Evolutionary conservation across 2,797 vertebrate genomes (phyloP).

Genomic region (Streptopelia turtur): DNA sequence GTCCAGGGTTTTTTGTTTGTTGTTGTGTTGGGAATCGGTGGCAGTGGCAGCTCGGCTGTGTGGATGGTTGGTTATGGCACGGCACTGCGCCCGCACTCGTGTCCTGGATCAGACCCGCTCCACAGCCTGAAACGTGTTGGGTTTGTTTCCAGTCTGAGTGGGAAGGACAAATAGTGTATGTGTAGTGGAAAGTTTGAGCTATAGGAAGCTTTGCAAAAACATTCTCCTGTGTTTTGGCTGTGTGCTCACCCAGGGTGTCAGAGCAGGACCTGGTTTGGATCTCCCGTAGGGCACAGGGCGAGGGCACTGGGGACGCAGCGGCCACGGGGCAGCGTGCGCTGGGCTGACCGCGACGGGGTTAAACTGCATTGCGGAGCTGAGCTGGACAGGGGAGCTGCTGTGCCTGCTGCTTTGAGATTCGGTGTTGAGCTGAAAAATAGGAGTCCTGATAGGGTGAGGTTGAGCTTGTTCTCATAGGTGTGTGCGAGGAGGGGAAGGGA

Average conservation of each 20-base stretch:
- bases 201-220: neutral
- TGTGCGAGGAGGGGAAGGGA: neutral
- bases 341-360: neutral
- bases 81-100: neutral
- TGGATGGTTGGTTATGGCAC: neutral
- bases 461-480: neutral
- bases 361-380: slow-evolving; percentile 26
- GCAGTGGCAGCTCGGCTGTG: neutral
- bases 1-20: neutral
- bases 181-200: neutral
- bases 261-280: neutral
- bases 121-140: neutral
- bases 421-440: neutral
- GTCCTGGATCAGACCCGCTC: neutral
- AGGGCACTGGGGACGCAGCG: neutral
- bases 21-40: neutral
- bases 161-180: neutral
- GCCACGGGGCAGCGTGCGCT: neutral
- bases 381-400: neutral
- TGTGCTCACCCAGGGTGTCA: neutral
- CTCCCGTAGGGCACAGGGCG: neutral
- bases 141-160: neutral
- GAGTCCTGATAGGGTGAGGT: neutral
- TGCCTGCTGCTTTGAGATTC: neutral
- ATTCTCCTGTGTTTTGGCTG: neutral